These are phyloP conservation scores for Mesochorus sp. DNA, from an alignment of 2,888 invertebrate genomes.

Conservation along the genomic window DNA sequence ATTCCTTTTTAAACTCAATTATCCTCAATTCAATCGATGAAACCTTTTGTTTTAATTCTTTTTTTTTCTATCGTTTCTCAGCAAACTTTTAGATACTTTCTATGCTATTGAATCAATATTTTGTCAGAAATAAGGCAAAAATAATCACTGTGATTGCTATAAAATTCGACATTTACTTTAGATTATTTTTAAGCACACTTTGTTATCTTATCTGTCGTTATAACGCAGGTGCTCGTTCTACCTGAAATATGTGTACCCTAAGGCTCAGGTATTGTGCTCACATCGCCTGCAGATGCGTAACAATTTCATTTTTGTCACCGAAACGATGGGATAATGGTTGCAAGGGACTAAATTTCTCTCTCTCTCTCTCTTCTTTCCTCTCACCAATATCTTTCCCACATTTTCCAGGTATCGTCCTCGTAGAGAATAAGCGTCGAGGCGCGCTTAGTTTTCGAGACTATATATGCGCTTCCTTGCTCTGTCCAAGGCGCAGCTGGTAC, in stretches of 20 bases:
- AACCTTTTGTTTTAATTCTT: no score
- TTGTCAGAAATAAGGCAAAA: no score
- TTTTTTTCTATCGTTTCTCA: no score
- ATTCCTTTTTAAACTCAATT: no score
- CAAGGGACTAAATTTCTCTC: conserved; percentile 44
- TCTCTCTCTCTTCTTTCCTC: conserved; percentile 17
- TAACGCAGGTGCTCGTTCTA: conserved; percentile 56
- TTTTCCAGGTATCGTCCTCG: conserved; percentile 66
- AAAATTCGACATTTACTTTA: not conserved
- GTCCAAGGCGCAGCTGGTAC: conserved; percentile 61
- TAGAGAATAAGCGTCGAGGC: conserved; percentile 54
- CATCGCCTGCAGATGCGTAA: conserved; percentile 61
- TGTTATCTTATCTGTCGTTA: not conserved
- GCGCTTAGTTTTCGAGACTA: conserved; percentile 27
- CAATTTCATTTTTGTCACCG: conserved; percentile 54
- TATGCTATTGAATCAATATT: no score
- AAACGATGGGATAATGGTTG: conserved; percentile 36
- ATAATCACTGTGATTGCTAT: no score
- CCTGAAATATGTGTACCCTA: conserved; percentile 12
- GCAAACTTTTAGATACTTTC: no score
- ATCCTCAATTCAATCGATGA: no score
- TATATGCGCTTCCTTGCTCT: conserved; percentile 1
- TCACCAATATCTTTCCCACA: conserved; percentile 51
- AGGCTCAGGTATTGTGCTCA: conserved; percentile 17
- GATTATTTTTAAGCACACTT: not conserved